These are phyloP conservation scores for Drosophila quadrilineata DNA, from an alignment of 1,140 invertebrate genomes.

Conservation along the genomic window DNA sequence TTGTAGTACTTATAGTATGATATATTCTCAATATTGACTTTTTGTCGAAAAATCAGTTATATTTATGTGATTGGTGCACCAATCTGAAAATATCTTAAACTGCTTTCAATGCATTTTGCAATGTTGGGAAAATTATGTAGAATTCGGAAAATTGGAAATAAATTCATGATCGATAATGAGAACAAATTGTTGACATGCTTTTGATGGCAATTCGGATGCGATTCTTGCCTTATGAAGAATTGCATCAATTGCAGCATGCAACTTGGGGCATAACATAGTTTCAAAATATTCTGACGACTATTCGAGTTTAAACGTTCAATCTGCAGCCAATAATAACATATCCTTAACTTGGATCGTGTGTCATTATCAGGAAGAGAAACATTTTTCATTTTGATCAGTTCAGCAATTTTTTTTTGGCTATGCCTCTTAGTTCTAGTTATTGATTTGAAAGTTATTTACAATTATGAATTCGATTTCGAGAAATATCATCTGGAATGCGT, in stretches of 20 bases:
- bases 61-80: conserved; percentile 44
- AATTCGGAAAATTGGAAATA: conserved; percentile 14
- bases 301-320: conserved; percentile 68
- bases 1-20: conserved; percentile 13
- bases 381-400: conserved; percentile 69
- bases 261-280: conserved; percentile 40
- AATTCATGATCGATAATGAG: background rate
- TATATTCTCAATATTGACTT: conserved; percentile 20
- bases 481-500: conserved; percentile 38
- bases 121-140: background rate
- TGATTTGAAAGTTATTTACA: background rate
- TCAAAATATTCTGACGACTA: conserved; percentile 65
- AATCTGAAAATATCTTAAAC: background rate
- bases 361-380: conserved; percentile 58
- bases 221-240: conserved; percentile 58
- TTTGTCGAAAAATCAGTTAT: conserved; percentile 24
- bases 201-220: conserved; percentile 28
- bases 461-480: background rate
- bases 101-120: conserved; percentile 31
- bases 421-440: conserved; percentile 33
- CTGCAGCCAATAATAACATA: conserved; percentile 47
- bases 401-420: conserved; percentile 67
- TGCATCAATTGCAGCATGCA: conserved; percentile 26
- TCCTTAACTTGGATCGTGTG: background rate
- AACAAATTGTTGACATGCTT: conserved; percentile 9